phyloP scores from a whole-genome alignment of 2,888 invertebrate species.

The Eupithecia exiguata region DNA sequence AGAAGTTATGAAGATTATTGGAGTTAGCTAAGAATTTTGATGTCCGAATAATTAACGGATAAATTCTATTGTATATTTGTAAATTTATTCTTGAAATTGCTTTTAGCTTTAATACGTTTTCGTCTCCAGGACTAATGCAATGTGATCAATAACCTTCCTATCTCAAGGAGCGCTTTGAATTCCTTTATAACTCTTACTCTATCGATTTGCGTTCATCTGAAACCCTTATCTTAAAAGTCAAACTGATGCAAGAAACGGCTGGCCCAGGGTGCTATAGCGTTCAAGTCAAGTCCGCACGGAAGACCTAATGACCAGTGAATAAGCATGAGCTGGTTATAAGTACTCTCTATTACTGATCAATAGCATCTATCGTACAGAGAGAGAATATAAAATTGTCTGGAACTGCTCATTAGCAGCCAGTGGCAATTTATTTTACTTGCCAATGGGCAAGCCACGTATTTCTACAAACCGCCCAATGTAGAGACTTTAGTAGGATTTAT shows the following conservation, averaged over 20 bases:
- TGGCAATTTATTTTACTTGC: too few relatives aligned
- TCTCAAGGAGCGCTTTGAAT: too few relatives aligned
- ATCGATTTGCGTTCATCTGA: too few relatives aligned
- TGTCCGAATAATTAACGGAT: constrained; percentile 34
- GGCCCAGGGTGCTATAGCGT: neutral
- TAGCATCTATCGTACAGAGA: too few relatives aligned
- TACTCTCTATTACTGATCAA: neutral
- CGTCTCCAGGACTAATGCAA: neutral
- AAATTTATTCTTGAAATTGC: neutral
- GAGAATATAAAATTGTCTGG: too few relatives aligned
- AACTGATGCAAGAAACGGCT: neutral
- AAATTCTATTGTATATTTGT: neutral
- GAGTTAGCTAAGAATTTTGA: constrained; percentile 37
- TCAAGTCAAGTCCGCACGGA: neutral
- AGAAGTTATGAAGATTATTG: constrained; percentile 36
- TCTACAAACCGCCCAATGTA: too few relatives aligned
- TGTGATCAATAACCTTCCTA: neutral
- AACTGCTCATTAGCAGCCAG: too few relatives aligned
- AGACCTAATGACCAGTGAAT: neutral
- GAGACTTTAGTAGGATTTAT: too few relatives aligned
- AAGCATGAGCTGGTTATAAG: neutral
- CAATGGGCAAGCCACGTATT: too few relatives aligned
- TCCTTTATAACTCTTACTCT: too few relatives aligned
- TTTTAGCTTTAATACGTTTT: neutral
- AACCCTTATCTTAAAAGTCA: neutral